Evolutionary conservation across 2,888 invertebrate species (phyloP), one percentile per base, ranked within the genome.

Genomic region (Lithosia quadra): DNA sequence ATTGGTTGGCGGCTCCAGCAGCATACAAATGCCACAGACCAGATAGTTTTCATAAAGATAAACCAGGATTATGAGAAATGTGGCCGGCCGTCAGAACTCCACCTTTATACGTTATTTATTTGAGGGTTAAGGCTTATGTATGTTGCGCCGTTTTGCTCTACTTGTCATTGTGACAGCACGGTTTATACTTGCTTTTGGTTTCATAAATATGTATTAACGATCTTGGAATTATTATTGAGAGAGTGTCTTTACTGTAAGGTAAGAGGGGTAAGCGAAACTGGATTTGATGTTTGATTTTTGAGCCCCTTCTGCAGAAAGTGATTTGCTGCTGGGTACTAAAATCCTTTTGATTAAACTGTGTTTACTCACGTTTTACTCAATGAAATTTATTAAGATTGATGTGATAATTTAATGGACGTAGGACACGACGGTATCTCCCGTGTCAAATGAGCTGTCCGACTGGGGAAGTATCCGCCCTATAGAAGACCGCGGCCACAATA

Each of bases 1-100:
- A 90, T 90, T 89, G 90, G 86, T 78, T 79, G 80, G 80, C 79
- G 74, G 72, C 82, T 75, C 79, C 67, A 77, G 78, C 79, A 74
- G 90, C 90, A 90, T 90, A 90, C 90, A 81, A 88, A 90, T 89
- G 84, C 76, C 73, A 75, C 78, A 74, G 78, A 67, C 63, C 80
- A 85, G 86, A 88, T 90, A 89, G 89, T 89, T 90, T 89, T 90
- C 90, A 89, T 88, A 90, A 89, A 90, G 90, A 91, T 90, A 88
- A 84, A 86, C 88, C 82, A 63, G 90, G 88, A 89, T 91, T 90
- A 90, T 89, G 89, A 90, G 88, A 85, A 86, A 90, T 88, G 89
- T 75, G 74, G 77, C 77, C 76, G 77, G 72, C 77, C 73, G 75
- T 77, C 80, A 80, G 73, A 77, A 77, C 63, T 77, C 75, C 72